phyloP scores from a whole-genome alignment of 2,797 vertebrate genomes.

The Sebastiscus tertius region DNA sequence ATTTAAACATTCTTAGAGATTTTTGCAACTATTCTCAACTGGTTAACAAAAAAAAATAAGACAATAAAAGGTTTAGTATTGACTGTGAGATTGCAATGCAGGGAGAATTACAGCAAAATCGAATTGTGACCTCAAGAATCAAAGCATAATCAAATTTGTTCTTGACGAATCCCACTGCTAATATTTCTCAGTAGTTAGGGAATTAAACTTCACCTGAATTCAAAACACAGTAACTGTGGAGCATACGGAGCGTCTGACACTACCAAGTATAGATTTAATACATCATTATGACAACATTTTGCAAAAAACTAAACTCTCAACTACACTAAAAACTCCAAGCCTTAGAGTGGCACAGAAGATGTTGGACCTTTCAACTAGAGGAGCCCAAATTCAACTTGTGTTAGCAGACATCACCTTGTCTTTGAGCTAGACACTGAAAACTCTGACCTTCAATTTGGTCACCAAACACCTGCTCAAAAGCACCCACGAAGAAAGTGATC shows the following conservation, averaged over 20 bases:
- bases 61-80: constrained; percentile 40
- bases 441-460: constrained; percentile 20
- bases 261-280: constrained; percentile 13
- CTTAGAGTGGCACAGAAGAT: neutral
- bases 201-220: constrained; percentile 16
- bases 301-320: no score
- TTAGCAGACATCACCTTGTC: neutral
- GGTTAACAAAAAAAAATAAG: neutral
- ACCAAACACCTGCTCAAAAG: neutral
- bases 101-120: constrained; percentile 24
- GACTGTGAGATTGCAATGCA: constrained; percentile 26
- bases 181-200: constrained; percentile 36
- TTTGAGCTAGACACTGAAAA: neutral
- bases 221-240: neutral
- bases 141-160: constrained; percentile 36
- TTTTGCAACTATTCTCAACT: constrained; percentile 16
- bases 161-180: constrained; percentile 15
- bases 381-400: neutral
- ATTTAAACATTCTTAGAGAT: constrained; percentile 30
- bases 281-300: neutral
- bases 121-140: constrained; percentile 27
- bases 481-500: neutral
- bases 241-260: constrained; percentile 5
- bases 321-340: neutral
- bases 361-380: neutral